Evolutionary conservation across 92 coral and sea anemone species (phyloP).

Genomic region (Meandrina meandrites): DNA sequence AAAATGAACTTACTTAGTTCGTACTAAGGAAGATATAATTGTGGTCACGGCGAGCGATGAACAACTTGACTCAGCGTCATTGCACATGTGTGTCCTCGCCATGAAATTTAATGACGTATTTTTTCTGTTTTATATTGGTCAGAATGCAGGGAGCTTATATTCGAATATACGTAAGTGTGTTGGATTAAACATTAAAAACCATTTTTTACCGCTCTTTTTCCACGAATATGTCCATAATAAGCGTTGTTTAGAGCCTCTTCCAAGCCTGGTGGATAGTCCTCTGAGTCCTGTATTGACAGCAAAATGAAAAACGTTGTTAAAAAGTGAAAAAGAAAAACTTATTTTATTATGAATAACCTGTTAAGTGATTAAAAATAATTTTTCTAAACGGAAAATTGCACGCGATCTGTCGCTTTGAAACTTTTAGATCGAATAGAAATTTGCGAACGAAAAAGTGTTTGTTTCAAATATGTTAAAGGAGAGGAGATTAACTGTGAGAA

Average conservation of each 20-base stretch:
- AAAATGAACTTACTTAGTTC: neutral
- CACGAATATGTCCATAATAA: conserved; percentile 44
- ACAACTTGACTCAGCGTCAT: no score
- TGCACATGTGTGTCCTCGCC: no score
- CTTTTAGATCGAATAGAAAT: neutral
- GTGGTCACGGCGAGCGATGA: no score
- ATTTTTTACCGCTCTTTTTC: conserved; percentile 42
- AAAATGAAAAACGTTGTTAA: neutral
- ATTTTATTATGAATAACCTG: neutral
- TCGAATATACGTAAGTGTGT: neutral
- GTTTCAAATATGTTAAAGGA: neutral
- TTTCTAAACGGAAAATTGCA: neutral
- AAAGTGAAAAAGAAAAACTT: neutral
- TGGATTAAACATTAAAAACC: neutral
- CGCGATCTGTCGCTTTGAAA: neutral
- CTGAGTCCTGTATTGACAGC: conserved; percentile 4
- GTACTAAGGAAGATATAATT: no score
- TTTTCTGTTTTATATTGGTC: no score
- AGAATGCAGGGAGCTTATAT: no score
- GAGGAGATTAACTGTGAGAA: neutral
- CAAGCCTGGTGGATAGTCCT: conserved; percentile 10
- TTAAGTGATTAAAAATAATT: neutral
- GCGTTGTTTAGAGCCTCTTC: conserved; percentile 28
- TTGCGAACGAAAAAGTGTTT: neutral
- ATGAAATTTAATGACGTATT: no score